phyloP scores from a whole-genome alignment of 2,113 vertebrate species.

The Synodontis membranacea region DNA sequence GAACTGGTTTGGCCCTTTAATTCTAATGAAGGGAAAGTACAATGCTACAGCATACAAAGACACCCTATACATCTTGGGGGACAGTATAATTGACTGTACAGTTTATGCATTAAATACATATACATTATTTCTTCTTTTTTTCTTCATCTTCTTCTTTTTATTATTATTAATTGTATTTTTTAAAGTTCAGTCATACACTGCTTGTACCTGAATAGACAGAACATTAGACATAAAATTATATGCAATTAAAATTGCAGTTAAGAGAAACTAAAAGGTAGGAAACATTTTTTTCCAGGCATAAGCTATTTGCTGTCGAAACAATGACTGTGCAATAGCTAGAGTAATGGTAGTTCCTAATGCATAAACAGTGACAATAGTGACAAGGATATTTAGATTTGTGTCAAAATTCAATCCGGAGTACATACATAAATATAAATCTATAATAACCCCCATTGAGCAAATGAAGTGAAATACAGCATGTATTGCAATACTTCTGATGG shows the following conservation, averaged over 20 bases:
- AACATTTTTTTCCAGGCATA: constrained; percentile 7
- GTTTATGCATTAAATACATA: background rate
- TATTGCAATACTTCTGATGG: constrained; percentile 32
- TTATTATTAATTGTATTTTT: no score
- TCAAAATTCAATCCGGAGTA: background rate
- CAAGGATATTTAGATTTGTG: background rate
- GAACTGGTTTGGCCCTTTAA: background rate
- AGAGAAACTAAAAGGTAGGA: background rate
- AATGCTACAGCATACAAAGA: background rate
- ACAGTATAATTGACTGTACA: background rate
- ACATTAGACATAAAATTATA: background rate
- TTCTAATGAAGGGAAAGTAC: background rate
- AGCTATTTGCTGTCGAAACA: constrained; percentile 4
- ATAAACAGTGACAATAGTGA: constrained; percentile 21
- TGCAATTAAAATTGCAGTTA: background rate
- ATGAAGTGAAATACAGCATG: constrained; percentile 39
- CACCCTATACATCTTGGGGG: no score
- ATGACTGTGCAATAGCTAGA: constrained; percentile 27
- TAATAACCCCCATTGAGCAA: background rate
- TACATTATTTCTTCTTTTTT: background rate
- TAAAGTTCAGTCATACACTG: background rate
- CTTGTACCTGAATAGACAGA: background rate
- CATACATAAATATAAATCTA: background rate
- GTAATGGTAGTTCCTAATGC: constrained; percentile 28
- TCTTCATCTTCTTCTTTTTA: no score